Base-by-base conservation (phyloP, 2,888 invertebrate genomes). In the Aromia moschata region DNA sequence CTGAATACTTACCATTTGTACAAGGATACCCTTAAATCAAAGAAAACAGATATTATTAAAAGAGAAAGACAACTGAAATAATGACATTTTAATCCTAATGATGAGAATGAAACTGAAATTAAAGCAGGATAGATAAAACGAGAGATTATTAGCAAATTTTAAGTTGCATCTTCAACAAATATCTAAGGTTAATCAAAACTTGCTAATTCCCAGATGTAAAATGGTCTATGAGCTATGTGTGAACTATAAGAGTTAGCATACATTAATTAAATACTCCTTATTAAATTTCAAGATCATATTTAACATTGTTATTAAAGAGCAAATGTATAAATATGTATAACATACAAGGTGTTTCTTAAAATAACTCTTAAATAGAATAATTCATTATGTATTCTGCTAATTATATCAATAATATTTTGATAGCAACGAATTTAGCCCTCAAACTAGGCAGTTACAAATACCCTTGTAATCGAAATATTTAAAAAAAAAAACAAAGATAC, bases 21-120 rank as follows among this genome's bases (percentile, higher is more conserved):
- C 62, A 68, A 40, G 68, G 68, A 44, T 66, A 68, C 60, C 68
- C 68, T 68, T 68, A 61, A 68, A 68, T 44, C 46, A 62, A 68
- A 65, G 58, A 65, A 47, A 65, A 62, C 63, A 38, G 58, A 53
- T 44, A 64, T 65, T 60, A 64, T 65, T 63, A 56, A 25, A 7
- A 25, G 4, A 25, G 3, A 5, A 25, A 25, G 7, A 25, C 25
- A 25, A 25, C 7, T 5, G n/a, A 25, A 25, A 25, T 7, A 25
- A 25, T 25, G 25, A 25, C 25, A 25, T 25, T 25, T 25, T 25
- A 5, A 5, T 25, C 7, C 7, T 25, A 5, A 25, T 5, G 25
- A 5, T 7, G 25, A 25, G 7, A 7, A 25, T 25, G 7, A 25
- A 25, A 5, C 4, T 7, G 3, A 25, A 25, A 25, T 25, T 5